Base-by-base conservation (phyloP, 2,113 vertebrate species). In the Brachypodius melanocephalos region DNA sequence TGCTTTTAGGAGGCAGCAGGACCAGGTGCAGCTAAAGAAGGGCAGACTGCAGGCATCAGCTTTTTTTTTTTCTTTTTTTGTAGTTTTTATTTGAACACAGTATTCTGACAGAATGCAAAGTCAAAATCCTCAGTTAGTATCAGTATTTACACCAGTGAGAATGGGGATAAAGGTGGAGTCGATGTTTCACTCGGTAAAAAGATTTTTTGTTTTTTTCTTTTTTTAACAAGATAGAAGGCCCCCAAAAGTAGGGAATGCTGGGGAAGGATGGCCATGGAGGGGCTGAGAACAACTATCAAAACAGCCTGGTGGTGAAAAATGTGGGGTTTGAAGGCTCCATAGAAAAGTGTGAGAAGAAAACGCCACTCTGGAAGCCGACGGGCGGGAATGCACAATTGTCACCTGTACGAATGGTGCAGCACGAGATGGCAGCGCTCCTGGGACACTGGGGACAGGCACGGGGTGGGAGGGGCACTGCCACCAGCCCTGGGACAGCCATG, bases 41-140 rank as follows among this genome's bases (percentile, higher is more conserved):
- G 42, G 71, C 85, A 80, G 95, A 94, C 85, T n/a, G 72, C 9
- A 68, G 55, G 16, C 91, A 26, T 4, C 2, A 36, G 31, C 5
- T 94, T 92, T 93, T 97, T 97, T 62, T 68, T 54, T 54, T 42
- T 61, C 48, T 52, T 43, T 78, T 66, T 96, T 96, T 78, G 49
- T 96, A 63, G 32, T 95, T 98, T 99, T 99, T 99, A 99, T 99
- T 97, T 99, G 98, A 99, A 98, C 99, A 99, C 98, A 99, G 98
- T 98, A 98, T 98, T 98, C 98, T 98, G 98, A 98, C 98, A 99
- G 98, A 99, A 98, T 97, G 98, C 98, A 98, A 98, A 98, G 97
- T 98, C 98, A 98, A 98, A 98, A 98, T 98, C 97, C 98, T 98
- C 98, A 98, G 98, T 99, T 98, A 98, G 98, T 98, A 98, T 98